Conservation (phyloP, 2,113 vertebrate species). For the Callospermophilus lateralis region DNA sequence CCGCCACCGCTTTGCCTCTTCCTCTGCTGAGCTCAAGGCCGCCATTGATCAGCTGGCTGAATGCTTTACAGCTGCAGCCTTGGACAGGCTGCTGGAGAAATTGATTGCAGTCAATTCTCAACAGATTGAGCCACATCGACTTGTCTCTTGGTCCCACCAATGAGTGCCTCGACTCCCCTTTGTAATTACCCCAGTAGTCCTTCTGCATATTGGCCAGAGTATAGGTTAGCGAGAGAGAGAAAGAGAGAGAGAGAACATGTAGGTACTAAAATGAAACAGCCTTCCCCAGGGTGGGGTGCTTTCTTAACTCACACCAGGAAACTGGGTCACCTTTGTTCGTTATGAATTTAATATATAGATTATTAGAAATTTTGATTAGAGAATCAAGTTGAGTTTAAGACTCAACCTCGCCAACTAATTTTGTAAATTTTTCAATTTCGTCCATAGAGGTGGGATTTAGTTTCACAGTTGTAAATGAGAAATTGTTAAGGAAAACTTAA, state of each 20-base stretch:
- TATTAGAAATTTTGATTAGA: constrained; percentile 62
- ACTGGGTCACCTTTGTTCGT: constrained; percentile 21
- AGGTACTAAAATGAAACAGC: not conserved
- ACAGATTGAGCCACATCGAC: constrained; percentile 84
- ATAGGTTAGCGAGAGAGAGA: not conserved
- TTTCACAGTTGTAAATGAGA: constrained; percentile 52
- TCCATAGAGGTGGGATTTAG: not conserved
- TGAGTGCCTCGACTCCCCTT: constrained; percentile 71
- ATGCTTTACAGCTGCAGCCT: constrained; percentile 85
- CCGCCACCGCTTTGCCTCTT: constrained; percentile 56
- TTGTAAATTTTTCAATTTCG: constrained; percentile 51
- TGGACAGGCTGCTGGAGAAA: constrained; percentile 82
- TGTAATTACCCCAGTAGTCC: constrained; percentile 80
- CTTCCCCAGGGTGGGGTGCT: not conserved
- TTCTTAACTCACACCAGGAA: not conserved
- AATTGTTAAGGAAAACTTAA: constrained; percentile 26
- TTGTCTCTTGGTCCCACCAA: constrained; percentile 74
- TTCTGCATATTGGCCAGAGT: not conserved
- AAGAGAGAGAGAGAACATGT: not conserved
- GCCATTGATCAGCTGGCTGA: constrained; percentile 84
- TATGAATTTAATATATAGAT: constrained; percentile 37
- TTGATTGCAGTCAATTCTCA: constrained; percentile 86
- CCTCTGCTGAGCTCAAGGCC: constrained; percentile 85
- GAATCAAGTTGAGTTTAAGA: constrained; percentile 50
- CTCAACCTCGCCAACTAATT: constrained; percentile 46